Percentiles rank a stretch among this genome's conserved stretches.
These are phyloP conservation scores for Coremacera marginata DNA, from an alignment of 2,888 invertebrate species.

Conservation along the genomic window DNA sequence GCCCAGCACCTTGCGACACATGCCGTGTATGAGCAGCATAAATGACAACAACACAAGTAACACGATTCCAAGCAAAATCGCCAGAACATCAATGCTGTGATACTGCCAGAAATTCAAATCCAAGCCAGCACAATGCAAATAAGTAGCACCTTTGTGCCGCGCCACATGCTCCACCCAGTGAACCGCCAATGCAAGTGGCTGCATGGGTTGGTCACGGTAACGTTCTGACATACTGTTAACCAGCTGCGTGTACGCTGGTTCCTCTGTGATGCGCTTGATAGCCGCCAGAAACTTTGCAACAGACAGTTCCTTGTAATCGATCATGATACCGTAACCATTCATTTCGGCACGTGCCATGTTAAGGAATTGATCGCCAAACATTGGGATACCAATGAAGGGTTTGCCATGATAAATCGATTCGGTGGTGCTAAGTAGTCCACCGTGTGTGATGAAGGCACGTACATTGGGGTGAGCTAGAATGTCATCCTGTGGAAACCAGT, in stretches of 20 bases:
- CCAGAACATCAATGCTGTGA: conserved; percentile 62
- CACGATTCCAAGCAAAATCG: conserved; percentile 51
- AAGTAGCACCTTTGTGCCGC: conserved; percentile 64
- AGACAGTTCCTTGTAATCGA: conserved; percentile 63
- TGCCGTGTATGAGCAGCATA: conserved; percentile 37
- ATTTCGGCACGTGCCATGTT: conserved; percentile 69
- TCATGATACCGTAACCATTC: conserved; percentile 66
- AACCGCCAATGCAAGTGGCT: conserved; percentile 60
- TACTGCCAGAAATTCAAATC: conserved; percentile 62
- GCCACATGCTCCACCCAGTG: conserved; percentile 66
- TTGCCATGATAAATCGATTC: conserved; percentile 70
- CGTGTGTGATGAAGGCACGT: conserved; percentile 70
- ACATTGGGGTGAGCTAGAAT: conserved; percentile 70
- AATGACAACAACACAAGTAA: conserved; percentile 29
- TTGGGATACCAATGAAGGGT: conserved; percentile 71
- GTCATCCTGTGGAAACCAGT: conserved; percentile 71
- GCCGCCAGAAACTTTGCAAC: conserved; percentile 56
- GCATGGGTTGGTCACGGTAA: conserved; percentile 62
- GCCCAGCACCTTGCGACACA: conserved; percentile 21
- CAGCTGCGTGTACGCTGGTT: conserved; percentile 50
- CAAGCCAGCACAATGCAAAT: conserved; percentile 62
- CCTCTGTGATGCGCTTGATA: conserved; percentile 52
- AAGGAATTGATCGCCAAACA: conserved; percentile 71
- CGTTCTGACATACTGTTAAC: conserved; percentile 55
- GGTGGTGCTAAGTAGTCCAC: conserved; percentile 70